Evolutionary conservation across 2,797 vertebrate genomes (phyloP), one percentile per base, ranked within the genome.

Genomic region (Telmatherina bonti): DNA sequence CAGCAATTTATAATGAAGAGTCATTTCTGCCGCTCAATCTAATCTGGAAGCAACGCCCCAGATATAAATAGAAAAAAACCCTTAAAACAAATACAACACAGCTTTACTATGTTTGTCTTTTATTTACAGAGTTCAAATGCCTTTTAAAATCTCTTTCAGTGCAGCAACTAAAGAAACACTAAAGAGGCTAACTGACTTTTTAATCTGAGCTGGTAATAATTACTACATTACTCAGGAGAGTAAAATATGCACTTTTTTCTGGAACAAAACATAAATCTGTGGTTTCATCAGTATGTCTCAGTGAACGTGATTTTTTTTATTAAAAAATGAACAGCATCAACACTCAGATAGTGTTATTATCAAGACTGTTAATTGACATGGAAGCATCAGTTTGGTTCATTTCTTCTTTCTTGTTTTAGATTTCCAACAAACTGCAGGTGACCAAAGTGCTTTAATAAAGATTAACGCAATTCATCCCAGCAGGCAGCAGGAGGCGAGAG

Each of bases 1-100:
- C 86, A 92, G 84, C 79, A 26, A 80, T 83, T 88, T 75, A 67
- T 89, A 91, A 91, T 88, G 85, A 90, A 86, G 88, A 90, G 56
- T 87, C 82, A 87, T 91, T 78, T 68, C 62, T 81, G 84, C 62
- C 18, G 59, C 82, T 76, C 81, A 78, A 80, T 87, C 83, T 81
- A 86, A 91, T 92, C 81, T 84, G 26, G n/a, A 79, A 70, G 70
- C 81, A 82, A 67, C 22, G 67, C 67, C 60, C 61, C 47, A 18
- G 69, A 80, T 85, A 79, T 81, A 85, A 90, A 88, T 79, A 88
- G 81, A 79, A 78, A 58, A 63, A 69, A 72, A 60, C 24, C 3
- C 18, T 20, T 6, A 30, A 61, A 60, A 36, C 5, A 54, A 26
- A 58, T 59, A 65, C 15, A 53, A 74, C 77, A 52, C 41, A 16